Evolutionary conservation across 2,113 vertebrate genomes (phyloP).

Genomic region (Sinocyclocheilus anshuiensis): DNA sequence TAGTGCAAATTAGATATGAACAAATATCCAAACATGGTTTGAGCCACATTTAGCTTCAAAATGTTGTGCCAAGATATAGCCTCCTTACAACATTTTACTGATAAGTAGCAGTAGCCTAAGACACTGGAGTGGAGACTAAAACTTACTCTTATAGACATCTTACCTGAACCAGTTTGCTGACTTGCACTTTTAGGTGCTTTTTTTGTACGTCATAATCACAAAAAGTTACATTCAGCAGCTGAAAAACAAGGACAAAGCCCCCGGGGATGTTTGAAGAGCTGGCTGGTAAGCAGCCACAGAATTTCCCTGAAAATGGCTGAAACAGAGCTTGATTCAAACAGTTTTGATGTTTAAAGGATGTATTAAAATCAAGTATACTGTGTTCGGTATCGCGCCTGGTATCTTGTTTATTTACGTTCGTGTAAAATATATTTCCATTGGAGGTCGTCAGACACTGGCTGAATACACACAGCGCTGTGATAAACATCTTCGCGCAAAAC

Average conservation of each 20-base stretch:
- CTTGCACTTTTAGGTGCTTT: not conserved
- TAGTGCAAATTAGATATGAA: not conserved
- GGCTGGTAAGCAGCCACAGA: not conserved
- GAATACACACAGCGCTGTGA: not conserved
- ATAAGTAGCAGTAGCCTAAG: not conserved
- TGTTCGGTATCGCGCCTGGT: not conserved
- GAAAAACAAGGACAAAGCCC: not conserved
- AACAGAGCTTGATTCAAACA: not conserved
- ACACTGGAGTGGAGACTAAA: too few species aligned
- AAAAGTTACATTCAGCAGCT: conserved; percentile 1
- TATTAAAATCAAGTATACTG: not conserved
- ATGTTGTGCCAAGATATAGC: not conserved
- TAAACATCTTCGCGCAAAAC: conserved; percentile 23
- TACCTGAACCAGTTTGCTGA: not conserved
- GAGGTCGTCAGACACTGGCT: not conserved
- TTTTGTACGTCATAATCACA: not conserved
- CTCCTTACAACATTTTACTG: not conserved
- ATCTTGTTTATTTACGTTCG: not conserved
- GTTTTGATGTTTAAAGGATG: not conserved
- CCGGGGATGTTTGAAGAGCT: not conserved
- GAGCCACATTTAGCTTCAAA: not conserved
- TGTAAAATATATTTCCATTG: not conserved
- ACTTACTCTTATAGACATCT: not conserved
- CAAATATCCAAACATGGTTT: not conserved
- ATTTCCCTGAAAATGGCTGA: not conserved